Evolutionary conservation across 2,888 invertebrate species (phyloP).

Genomic region (Electrophaes corylata): DNA sequence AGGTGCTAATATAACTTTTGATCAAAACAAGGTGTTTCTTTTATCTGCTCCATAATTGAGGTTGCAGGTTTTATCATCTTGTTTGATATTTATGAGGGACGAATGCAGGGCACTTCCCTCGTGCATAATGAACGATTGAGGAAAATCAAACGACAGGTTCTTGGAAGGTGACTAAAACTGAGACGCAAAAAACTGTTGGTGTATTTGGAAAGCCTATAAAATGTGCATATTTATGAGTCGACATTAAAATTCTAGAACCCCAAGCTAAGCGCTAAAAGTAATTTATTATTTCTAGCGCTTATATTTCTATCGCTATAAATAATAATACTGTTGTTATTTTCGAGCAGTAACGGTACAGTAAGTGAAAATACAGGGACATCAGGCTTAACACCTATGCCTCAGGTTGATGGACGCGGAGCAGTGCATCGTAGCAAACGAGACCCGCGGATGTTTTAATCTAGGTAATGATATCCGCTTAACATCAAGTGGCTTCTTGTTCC

Average conservation of each 20-base stretch:
- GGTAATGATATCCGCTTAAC: too few species aligned
- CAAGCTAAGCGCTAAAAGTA: too few species aligned
- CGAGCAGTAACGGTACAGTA: too few species aligned
- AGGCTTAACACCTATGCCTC: too few species aligned
- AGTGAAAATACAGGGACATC: too few species aligned
- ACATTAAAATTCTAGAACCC: background rate
- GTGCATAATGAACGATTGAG: constrained; percentile 33
- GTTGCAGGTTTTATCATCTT: constrained; percentile 22
- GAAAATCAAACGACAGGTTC: constrained; percentile 25
- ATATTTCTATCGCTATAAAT: too few species aligned
- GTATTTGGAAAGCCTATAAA: constrained; percentile 7
- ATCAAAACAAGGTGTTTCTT: constrained; percentile 29
- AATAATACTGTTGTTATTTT: too few species aligned
- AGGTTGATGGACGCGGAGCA: too few species aligned
- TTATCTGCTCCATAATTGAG: constrained; percentile 25
- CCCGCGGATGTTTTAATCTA: too few species aligned
- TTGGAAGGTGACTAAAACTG: constrained; percentile 20
- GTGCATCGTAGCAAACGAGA: too few species aligned
- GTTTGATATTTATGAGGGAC: constrained; percentile 25
- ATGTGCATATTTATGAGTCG: background rate
- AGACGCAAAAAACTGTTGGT: constrained; percentile 3
- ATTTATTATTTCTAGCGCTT: too few species aligned
- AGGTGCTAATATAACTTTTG: constrained; percentile 30
- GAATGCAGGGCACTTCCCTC: constrained; percentile 27
- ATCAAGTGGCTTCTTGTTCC: too few species aligned